phyloP scores from a whole-genome alignment of 2,888 invertebrate genomes.

The Anoplius nigerrimus region DNA sequence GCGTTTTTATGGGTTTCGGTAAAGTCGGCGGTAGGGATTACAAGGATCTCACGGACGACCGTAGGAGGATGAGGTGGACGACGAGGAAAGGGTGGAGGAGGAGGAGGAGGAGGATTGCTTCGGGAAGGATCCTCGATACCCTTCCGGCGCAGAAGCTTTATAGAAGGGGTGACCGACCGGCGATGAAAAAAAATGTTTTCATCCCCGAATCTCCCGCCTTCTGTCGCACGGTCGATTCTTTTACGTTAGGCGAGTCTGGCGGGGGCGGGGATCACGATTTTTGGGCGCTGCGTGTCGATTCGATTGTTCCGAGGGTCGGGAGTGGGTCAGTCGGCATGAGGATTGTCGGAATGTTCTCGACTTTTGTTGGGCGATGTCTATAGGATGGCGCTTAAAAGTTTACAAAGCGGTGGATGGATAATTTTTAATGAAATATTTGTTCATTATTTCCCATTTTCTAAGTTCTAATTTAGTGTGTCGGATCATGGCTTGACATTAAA shows the following conservation, averaged over 20 bases:
- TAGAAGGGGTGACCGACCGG: conserved; percentile 19
- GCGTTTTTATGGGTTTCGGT: conserved; percentile 50
- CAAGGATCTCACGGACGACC: conserved; percentile 34
- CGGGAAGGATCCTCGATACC: conserved; percentile 24
- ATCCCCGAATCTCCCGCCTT: conserved; percentile 17
- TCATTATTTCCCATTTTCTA: too few species aligned
- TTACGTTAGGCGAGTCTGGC: conserved; percentile 22
- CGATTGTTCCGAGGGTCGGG: conserved; percentile 3
- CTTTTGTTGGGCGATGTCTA: too few species aligned
- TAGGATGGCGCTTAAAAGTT: too few species aligned
- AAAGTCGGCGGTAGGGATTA: conserved; percentile 47
- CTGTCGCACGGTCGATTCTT: conserved; percentile 14
- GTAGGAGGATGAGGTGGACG: conserved; percentile 28
- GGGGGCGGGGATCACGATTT: conserved; percentile 22
- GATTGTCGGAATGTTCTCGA: neutral
- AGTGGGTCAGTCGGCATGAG: neutral
- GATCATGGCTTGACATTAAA: too few species aligned
- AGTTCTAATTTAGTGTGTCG: too few species aligned
- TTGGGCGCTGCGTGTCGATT: conserved; percentile 9
- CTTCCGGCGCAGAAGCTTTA: conserved; percentile 23
- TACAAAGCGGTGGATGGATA: too few species aligned
- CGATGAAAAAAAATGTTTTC: conserved; percentile 37
- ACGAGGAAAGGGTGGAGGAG: too few species aligned
- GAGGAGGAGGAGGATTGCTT: neutral
- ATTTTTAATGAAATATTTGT: too few species aligned